phyloP scores from a whole-genome alignment of 1,140 invertebrate genomes.

The Caenorhabditis tropicalis region DNA sequence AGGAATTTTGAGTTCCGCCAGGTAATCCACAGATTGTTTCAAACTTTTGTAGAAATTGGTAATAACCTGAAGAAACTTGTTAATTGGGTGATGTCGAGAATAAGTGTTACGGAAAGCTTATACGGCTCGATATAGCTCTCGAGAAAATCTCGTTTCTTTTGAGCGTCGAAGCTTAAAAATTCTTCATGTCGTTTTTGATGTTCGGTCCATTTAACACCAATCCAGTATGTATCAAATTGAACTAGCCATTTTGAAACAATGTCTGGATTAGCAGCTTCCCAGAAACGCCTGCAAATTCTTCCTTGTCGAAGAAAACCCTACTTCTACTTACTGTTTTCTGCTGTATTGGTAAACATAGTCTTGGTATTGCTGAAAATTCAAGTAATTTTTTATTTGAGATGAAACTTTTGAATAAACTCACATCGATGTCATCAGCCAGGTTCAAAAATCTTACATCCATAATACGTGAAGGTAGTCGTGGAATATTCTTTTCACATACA shows the following conservation, averaged over 20 bases:
- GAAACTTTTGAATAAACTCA: background rate
- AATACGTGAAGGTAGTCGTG: background rate
- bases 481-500: background rate
- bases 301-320: background rate
- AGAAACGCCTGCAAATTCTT: background rate
- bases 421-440: background rate
- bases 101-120: background rate
- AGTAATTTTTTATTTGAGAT: background rate
- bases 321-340: background rate
- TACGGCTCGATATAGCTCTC: background rate
- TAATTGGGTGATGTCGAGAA: background rate
- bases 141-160: background rate
- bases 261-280: background rate
- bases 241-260: slow-evolving; percentile 22
- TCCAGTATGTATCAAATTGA: background rate
- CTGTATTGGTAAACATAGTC: background rate
- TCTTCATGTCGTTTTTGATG: background rate
- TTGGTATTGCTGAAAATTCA: slow-evolving; percentile 7
- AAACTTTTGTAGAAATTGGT: slow-evolving; percentile 27
- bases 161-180: background rate
- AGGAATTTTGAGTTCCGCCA: background rate
- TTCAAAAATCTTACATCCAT: background rate
- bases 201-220: background rate
- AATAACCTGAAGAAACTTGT: background rate
- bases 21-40: background rate